Base-by-base conservation (phyloP, 2,797 vertebrate genomes). In the Rhinichthys osculus region DNA sequence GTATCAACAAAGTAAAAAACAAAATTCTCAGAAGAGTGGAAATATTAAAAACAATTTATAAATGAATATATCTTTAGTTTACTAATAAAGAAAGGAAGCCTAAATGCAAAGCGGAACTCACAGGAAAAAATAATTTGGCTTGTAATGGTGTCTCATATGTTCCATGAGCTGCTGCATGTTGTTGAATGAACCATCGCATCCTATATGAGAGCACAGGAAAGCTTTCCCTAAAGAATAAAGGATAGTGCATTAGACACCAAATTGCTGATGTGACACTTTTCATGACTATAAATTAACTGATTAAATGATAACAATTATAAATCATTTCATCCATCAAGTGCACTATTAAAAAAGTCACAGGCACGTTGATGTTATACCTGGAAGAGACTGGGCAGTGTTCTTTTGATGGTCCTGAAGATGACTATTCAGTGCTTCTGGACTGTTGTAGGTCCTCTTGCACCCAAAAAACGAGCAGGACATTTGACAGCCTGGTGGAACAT, bases 41-140 rank as follows among this genome's bases (percentile, higher is more conserved):
- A 62, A 27, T n/a, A 62, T 52, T 52, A 52, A 4, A 62, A n/a
- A 27, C 4, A 5, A 66, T 33, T 17, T 33, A 33, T 33, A 66
- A 66, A 33, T 33, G 0, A 33, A 16, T 64, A 16, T 50, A 23
- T 21, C 50, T 35, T 70, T 50, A 50, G 47, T 50, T 50, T n/a
- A 70, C 54, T 38, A 52, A 66, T 9, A 44, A 70, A 73, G 1
- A 70, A 44, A 64, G 2, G 8, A 42, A 44, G 57, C 16, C 40
- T 57, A 40, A 23, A 35, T 23, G 33, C 57, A 71, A 78, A 69
- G 19, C 21, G 0, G 2, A 38, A 90, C 98, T 97, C 93, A 99
- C 98, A 98, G 93, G 92, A 98, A 99, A 92, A 96, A 99, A 57
- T 96, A 95, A 90, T 98, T 99, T 3, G 97, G 97, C 88, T 99